Conservation (phyloP, 2,113 vertebrate genomes). For the Cranoglanis bouderius region DNA sequence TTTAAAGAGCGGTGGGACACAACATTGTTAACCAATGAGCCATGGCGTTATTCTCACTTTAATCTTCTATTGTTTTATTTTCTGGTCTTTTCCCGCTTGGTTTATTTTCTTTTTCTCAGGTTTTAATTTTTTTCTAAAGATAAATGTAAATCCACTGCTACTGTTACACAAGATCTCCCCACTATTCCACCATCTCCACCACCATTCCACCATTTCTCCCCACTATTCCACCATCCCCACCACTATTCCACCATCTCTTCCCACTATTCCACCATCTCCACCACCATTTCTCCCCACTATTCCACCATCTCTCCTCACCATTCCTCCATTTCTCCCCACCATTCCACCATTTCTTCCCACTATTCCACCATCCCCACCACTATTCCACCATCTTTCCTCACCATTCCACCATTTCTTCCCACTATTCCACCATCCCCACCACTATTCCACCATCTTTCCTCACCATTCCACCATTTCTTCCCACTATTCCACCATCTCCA, state of each 20-base stretch:
- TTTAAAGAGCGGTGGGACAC: background rate
- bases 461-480: too few relatives aligned
- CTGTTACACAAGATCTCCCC: background rate
- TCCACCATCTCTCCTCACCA: background rate
- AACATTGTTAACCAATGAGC: background rate
- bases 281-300: too few relatives aligned
- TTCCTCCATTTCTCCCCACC: background rate
- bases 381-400: background rate
- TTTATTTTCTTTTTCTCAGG: background rate
- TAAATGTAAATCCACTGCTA: background rate
- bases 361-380: background rate
- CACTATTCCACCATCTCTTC: background rate
- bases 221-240: too few relatives aligned
- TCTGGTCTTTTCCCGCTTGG: background rate
- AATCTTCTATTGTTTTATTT: too few relatives aligned
- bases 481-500: background rate
- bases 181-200: background rate
- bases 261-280: background rate
- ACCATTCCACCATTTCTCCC: too few relatives aligned
- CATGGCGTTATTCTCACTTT: background rate
- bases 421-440: background rate
- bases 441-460: too few relatives aligned
- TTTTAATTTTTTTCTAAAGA: background rate
- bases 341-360: background rate
- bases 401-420: background rate